Evolutionary conservation across 2,113 vertebrate genomes (phyloP), one percentile per base, ranked within the genome.

Genomic region (Pyxicephalus adspersus): DNA sequence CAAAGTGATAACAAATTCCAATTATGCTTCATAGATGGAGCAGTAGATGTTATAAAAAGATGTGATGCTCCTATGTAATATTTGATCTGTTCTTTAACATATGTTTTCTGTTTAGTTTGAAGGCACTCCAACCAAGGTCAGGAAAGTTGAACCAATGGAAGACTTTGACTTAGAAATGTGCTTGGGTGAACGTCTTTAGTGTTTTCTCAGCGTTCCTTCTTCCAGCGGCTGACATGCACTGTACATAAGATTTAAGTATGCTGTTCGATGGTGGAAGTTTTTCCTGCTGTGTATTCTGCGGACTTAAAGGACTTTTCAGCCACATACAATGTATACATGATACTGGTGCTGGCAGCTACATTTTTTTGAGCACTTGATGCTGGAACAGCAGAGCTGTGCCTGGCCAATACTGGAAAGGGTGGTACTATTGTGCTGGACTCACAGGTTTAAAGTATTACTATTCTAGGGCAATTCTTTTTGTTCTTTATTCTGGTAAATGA

Each of bases 91-190:
- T 8, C 8, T 29, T 28, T 65, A 5, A 50, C 51, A 31, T 6
- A 1, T 16, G 0, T 31, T 9, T 50, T 67, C 1, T 87, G 2
- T 90, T 89, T 66, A 95, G 93, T 93, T 84, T 81, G 81, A 81
- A 25, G 92, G 93, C 38, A 96, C 95, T 29, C 95, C 95, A 81
- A 94, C 94, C 34, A 96, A 96, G 86, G 81, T 95, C 15, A 90
- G 93, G 84, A 94, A 90, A 0, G 23, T 90, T 83, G 91, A 90
- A 83, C 88, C 67, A 19, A 92, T 89, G 54, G 90, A 86, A 2
- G 89, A 85, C 22, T 91, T 92, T 79, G 90, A 94, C 51, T 79
- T 93, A 84, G 91, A 95, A 76, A 83, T 86, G 19, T 93, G 90
- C 85, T 83, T 93, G 51, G 86, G 75, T 4, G 90, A 92, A 34